Base-by-base conservation (phyloP, 2,888 invertebrate species). In the Oscheius sp. region DNA sequence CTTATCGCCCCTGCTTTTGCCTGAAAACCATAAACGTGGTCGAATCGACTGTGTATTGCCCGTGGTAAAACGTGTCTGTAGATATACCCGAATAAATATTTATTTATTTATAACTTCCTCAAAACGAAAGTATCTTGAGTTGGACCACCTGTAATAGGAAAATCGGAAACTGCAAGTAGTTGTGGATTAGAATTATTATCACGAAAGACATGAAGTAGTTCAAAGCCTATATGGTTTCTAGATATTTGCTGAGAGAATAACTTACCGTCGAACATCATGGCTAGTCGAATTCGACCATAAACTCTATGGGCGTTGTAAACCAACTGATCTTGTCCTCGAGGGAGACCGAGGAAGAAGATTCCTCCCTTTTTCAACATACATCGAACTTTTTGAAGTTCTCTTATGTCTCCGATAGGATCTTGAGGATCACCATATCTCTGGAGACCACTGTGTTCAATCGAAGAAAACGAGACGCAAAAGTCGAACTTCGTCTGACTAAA, bases 1-100 rank as follows among this genome's bases (percentile, higher is more conserved):
- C 68, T 79, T 68, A 73, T 77, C 22, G n/a, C n/a, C n/a, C 77
- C 77, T 36, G 77, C 75, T 14, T 77, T 79, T 62, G 79, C 77
- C 8, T 79, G 69, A 62, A 64, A 44, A n/a, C 59, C 14, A 14
- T 28, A 24, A 3, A 30, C 20, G 28, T 54, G 28, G 44, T 59
- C 26, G 44, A 38, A 33, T 12, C 14, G 22, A 28, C 32, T 54
- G 28, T 44, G 59, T 59, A 59, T 59, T 59, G 44, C 59, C 59
- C 59, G 44, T 59, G 59, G 59, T 59, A 59, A 59, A 41, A 59
- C 59, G 59, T 59, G 59, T 59, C 28, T 59, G 59, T 44, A 59
- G 41, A 41, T 59, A 59, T 41, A n/a, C n/a, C n/a, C n/a, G n/a
- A n/a, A n/a, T n/a, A n/a, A n/a, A n/a, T n/a, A 45, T 45, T 9